phyloP scores from a whole-genome alignment of 1,140 invertebrate genomes.

The Apis laboriosa region DNA sequence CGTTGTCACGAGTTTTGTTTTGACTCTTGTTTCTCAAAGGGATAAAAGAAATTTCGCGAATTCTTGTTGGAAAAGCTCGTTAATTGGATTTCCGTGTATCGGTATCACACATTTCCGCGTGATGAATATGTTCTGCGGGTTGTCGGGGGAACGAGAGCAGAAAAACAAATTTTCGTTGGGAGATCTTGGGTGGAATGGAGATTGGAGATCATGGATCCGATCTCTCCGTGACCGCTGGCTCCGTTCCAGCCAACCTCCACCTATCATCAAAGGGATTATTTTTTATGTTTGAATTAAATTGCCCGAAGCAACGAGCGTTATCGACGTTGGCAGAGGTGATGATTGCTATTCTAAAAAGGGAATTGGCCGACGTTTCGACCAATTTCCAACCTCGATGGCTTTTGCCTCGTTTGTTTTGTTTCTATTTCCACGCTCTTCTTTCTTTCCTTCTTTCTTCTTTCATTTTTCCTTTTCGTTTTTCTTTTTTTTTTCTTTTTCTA shows the following conservation, averaged over 20 bases:
- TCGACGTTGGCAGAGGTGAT: constrained; percentile 59
- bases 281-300: constrained; percentile 69
- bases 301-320: constrained; percentile 55
- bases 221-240: constrained; percentile 57
- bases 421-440: neutral
- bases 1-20: too few species aligned
- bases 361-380: constrained; percentile 58
- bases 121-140: neutral
- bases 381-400: constrained; percentile 33
- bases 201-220: constrained; percentile 34
- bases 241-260: constrained; percentile 50
- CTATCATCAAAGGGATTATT: constrained; percentile 64
- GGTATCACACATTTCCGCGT: too few species aligned
- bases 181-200: constrained; percentile 26
- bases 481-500: neutral
- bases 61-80: too few species aligned
- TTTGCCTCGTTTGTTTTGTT: neutral
- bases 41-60: too few species aligned
- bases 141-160: neutral
- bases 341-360: constrained; percentile 56
- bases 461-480: neutral
- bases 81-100: too few species aligned
- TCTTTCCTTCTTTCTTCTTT: neutral
- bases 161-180: constrained; percentile 41
- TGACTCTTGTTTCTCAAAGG: too few species aligned